phyloP scores from a whole-genome alignment of 2,888 invertebrate genomes.

The Gryllus longicercus region DNA sequence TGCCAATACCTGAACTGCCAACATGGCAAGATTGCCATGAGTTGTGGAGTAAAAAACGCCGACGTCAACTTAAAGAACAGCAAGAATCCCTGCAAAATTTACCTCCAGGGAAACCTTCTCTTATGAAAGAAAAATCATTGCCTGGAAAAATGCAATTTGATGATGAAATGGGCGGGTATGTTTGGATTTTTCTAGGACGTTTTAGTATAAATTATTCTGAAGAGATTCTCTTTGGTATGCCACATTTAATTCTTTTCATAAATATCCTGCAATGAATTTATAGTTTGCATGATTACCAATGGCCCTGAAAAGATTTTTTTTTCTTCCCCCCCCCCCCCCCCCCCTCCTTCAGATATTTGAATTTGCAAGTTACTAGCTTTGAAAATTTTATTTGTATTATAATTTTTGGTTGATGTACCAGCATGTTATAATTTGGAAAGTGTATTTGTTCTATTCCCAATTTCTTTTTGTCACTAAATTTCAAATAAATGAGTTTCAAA shows the following conservation, averaged over 20 bases:
- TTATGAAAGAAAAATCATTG: conserved; percentile 32
- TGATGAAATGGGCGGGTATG: conserved; percentile 59
- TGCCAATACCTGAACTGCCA: conserved; percentile 80
- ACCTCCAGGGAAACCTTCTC: conserved; percentile 48
- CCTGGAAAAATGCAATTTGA: conserved; percentile 41
- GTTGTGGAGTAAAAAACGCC: conserved; percentile 96
- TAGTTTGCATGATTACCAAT: too few species aligned
- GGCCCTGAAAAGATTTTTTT: background rate
- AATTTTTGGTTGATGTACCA: too few species aligned
- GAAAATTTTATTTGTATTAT: conserved; percentile 4
- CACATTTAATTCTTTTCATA: background rate
- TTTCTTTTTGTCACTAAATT: too few species aligned
- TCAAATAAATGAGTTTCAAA: too few species aligned
- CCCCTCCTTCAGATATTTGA: background rate
- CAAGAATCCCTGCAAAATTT: conserved; percentile 50
- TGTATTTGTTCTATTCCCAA: conserved; percentile 24
- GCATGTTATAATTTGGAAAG: background rate
- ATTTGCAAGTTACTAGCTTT: conserved; percentile 1
- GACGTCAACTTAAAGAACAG: conserved; percentile 70
- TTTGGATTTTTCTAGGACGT: conserved; percentile 42
- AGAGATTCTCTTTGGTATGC: conserved; percentile 28
- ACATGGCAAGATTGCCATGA: conserved; percentile 99
- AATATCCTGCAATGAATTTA: too few species aligned
- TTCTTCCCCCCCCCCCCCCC: background rate
- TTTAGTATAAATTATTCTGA: conserved; percentile 39